These are phyloP conservation scores for Rhinolophus ferrumequinum DNA, from an alignment of 2,113 vertebrate genomes.

Conservation along the genomic window DNA sequence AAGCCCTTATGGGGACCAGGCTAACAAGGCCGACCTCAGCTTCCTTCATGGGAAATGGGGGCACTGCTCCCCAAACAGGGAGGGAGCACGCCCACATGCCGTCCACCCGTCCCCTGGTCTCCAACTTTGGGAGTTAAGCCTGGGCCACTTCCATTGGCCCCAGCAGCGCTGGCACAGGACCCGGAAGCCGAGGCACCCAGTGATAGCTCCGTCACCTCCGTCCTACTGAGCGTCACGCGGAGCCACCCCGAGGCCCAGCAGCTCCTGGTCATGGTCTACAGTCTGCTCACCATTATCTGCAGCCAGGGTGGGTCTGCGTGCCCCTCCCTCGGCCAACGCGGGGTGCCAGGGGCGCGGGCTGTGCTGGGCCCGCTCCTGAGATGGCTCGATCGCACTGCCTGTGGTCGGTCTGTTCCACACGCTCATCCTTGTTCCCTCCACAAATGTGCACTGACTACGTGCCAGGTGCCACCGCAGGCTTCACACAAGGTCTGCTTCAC, in stretches of 20 bases:
- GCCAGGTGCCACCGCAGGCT: rapidly evolving
- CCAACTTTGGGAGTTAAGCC: neutral
- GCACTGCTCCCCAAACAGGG: too few relatives aligned
- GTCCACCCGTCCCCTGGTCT: rapidly evolving
- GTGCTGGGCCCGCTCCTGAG: neutral
- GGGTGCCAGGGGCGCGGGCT: neutral
- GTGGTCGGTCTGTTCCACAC: rapidly evolving
- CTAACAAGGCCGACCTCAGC: neutral
- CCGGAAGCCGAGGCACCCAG: neutral
- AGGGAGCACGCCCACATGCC: rapidly evolving
- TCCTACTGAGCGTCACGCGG: slow-evolving; percentile 68
- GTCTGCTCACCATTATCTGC: slow-evolving; percentile 81
- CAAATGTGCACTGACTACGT: rapidly evolving
- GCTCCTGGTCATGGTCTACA: slow-evolving; percentile 72
- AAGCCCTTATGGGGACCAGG: neutral
- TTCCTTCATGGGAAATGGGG: neutral
- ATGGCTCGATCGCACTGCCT: rapidly evolving
- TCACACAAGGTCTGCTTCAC: rapidly evolving
- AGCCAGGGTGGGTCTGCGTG: slow-evolving; percentile 78
- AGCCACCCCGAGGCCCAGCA: slow-evolving; percentile 51
- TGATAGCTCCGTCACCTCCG: neutral
- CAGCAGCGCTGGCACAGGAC: slow-evolving; percentile 75
- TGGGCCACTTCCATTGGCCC: neutral
- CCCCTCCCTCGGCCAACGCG: neutral
- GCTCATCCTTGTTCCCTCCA: neutral